Percentiles rank a stretch among this genome's conserved stretches.
Conservation (phyloP, 2,888 invertebrate species). For the Ceratothoa steindachneri region DNA sequence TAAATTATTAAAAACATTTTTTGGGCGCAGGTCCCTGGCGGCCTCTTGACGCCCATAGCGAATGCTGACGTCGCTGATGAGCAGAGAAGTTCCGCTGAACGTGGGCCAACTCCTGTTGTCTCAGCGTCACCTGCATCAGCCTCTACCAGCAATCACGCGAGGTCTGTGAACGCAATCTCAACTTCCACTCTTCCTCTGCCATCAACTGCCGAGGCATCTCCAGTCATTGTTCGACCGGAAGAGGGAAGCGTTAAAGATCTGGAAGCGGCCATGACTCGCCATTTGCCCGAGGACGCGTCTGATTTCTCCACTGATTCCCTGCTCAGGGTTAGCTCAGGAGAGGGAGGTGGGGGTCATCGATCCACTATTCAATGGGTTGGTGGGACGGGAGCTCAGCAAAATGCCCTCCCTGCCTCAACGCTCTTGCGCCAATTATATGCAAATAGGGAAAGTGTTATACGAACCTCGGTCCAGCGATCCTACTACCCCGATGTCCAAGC, state of each 20-base stretch:
- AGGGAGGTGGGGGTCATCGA: constrained; percentile 59
- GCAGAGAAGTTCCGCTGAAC: constrained; percentile 22
- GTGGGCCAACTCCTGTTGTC: constrained; percentile 24
- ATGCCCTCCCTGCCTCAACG: constrained; percentile 75
- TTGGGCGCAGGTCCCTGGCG: constrained; percentile 42
- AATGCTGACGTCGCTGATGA: constrained; percentile 38
- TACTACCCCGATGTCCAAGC: constrained; percentile 54
- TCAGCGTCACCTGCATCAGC: constrained; percentile 37
- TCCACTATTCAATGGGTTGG: constrained; percentile 85
- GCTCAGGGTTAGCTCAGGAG: constrained; percentile 65
- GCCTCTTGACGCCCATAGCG: constrained; percentile 41
- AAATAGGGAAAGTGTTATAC: constrained; percentile 88
- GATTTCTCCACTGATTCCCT: constrained; percentile 83
- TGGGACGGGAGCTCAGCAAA: constrained; percentile 53
- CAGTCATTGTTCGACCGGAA: constrained; percentile 16
- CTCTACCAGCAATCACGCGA: background rate
- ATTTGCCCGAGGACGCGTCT: constrained; percentile 52
- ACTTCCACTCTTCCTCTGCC: constrained; percentile 14
- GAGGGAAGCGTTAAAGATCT: constrained; percentile 74
- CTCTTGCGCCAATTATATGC: constrained; percentile 84
- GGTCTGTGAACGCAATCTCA: constrained; percentile 3
- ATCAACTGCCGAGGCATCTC: background rate
- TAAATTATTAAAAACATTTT: too few species aligned
- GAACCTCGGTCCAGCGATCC: constrained; percentile 58
- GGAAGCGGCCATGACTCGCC: constrained; percentile 84